These are phyloP conservation scores for Notospermus geniculatus DNA, from an alignment of 1,140 invertebrate genomes.

Conservation along the genomic window DNA sequence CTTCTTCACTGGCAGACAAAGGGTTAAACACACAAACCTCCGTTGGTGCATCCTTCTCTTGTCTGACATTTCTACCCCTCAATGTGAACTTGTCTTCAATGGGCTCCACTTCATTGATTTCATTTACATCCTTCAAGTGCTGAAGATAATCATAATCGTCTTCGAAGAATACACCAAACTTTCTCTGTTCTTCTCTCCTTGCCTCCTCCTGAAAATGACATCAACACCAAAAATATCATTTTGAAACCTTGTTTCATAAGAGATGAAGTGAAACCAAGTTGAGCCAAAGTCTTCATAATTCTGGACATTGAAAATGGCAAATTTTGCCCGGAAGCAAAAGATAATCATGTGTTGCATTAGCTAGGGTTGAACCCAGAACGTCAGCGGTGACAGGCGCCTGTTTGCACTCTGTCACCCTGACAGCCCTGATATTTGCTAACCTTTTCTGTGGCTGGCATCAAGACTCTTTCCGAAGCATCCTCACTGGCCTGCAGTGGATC, in stretches of 20 bases:
- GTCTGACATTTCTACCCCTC: slow-evolving; percentile 22
- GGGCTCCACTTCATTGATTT: slow-evolving; percentile 51
- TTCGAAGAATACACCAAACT: slow-evolving; percentile 93
- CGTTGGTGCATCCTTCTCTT: slow-evolving; percentile 21
- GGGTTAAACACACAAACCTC: slow-evolving; percentile 3
- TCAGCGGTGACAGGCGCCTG: too few relatives aligned
- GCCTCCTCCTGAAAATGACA: slow-evolving; percentile 23
- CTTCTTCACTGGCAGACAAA: too few relatives aligned
- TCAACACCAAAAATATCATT: too few relatives aligned
- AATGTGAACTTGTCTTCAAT: slow-evolving; percentile 34
- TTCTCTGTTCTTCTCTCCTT: slow-evolving; percentile 73
- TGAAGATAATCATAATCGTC: slow-evolving; percentile 96
- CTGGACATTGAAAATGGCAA: too few relatives aligned
- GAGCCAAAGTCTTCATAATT: too few relatives aligned
- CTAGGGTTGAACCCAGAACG: too few relatives aligned
- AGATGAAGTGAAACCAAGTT: too few relatives aligned
- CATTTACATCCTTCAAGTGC: slow-evolving; percentile 72
- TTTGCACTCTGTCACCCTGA: too few relatives aligned
- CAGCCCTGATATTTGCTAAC: background rate
- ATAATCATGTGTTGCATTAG: too few relatives aligned
- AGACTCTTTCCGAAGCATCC: slow-evolving; percentile 80
- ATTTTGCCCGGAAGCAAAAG: too few relatives aligned
- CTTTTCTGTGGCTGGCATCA: slow-evolving; percentile 58
- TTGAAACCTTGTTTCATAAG: too few relatives aligned
- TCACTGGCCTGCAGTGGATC: slow-evolving; percentile 88